These are phyloP conservation scores for Ploceus nigricollis DNA, from an alignment of 2,113 vertebrate genomes.

Conservation along the genomic window DNA sequence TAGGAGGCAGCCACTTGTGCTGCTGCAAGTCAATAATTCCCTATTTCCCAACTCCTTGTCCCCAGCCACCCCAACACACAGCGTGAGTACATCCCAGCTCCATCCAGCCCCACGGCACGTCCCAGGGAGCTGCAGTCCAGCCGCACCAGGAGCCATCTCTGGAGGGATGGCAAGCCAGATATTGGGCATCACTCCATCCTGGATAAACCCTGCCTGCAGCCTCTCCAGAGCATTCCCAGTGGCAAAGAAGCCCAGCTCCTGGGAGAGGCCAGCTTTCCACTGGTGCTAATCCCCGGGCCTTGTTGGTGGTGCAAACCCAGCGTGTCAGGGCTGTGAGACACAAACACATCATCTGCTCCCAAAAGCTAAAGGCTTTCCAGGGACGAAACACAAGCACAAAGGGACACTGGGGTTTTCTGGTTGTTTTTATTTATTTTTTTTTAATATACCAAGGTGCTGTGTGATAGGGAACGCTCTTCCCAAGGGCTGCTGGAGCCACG, in stretches of 20 bases:
- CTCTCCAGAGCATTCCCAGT: neutral
- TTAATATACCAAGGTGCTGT: conserved; percentile 75
- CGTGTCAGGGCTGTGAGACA: neutral
- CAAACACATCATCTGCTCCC: neutral
- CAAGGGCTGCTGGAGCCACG: neutral
- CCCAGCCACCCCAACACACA: neutral
- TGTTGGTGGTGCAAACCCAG: neutral
- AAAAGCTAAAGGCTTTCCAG: neutral
- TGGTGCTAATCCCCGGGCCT: neutral
- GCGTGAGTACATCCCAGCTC: neutral
- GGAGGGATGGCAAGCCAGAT: neutral
- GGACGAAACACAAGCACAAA: neutral
- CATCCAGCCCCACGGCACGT: neutral
- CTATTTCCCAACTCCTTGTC: neutral
- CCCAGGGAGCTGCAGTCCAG: neutral
- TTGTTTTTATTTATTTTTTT: neutral
- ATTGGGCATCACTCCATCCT: neutral
- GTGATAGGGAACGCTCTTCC: conserved; percentile 81
- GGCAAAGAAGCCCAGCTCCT: neutral
- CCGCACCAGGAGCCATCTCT: neutral
- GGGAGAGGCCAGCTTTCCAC: fast-evolving
- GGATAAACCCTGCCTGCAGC: neutral
- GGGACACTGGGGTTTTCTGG: neutral
- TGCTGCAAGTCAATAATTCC: neutral
- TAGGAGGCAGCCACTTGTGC: fast-evolving